These are phyloP conservation scores for Allobates femoralis DNA, from an alignment of 2,797 vertebrate species.

Conservation along the genomic window DNA sequence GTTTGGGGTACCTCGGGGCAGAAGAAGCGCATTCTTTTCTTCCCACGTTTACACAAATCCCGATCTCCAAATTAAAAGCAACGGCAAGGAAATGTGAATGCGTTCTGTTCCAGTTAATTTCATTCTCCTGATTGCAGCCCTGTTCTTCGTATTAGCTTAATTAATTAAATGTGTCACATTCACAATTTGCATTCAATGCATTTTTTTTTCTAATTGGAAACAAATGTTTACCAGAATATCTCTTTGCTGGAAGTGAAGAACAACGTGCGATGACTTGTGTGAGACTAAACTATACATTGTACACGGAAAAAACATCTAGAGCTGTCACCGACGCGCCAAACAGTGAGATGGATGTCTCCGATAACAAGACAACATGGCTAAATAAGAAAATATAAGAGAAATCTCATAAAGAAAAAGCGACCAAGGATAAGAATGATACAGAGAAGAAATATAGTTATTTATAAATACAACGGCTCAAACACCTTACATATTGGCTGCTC, in stretches of 20 bases:
- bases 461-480: not conserved
- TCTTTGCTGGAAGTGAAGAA: not conserved
- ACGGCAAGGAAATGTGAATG: not conserved
- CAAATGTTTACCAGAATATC: slow-evolving; percentile 26
- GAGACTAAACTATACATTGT: not conserved
- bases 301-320: not conserved
- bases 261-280: not conserved
- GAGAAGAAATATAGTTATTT: not conserved
- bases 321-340: not conserved
- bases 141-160: slow-evolving; percentile 21
- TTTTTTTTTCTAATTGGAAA: slow-evolving; percentile 41
- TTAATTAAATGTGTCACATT: slow-evolving; percentile 45
- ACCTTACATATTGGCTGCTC: too few relatives aligned
- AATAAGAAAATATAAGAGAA: not conserved
- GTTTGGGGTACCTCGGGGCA: not conserved
- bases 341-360: not conserved
- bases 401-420: not conserved
- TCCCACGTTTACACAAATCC: not conserved
- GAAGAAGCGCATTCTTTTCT: not conserved
- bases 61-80: not conserved
- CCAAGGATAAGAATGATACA: not conserved
- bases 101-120: not conserved
- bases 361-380: slow-evolving; percentile 8
- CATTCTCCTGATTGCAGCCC: slow-evolving; percentile 2
- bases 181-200: slow-evolving; percentile 40